Evolutionary conservation across 1,140 invertebrate species (phyloP), one percentile per base, ranked within the genome.

Genomic region (Hypothenemus hampei): DNA sequence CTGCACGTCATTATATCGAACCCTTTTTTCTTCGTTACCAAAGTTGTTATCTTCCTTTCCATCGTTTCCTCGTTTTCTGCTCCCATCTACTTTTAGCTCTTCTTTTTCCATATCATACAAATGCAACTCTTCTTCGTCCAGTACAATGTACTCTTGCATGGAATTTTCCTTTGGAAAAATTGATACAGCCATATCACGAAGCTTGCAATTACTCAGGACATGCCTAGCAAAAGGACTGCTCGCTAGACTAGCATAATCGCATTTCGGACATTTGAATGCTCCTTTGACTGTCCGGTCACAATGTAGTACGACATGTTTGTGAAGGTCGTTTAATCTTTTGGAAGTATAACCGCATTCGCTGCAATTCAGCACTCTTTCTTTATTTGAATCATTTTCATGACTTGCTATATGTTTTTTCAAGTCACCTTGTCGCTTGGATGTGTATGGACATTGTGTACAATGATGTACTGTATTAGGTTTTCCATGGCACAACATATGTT

Each of bases 311-410:
- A 59, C 57, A 36, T 62, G 60, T 31, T 58, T 62, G 26, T 58
- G 52, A 11, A 62, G 41, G 37, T 58, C 56, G 37, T 62, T 62
- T 19, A 46, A 39, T 21, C 56, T 59, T 21, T 54, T 62, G 7
- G 57, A 57, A n/a, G 44, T 45, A 22, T 59, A 62, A 18, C 48
- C 53, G 33, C 60, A 62, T 31, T 62, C 57, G 6, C 48, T 59
- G 24, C 60, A 62, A 19, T 57, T 55, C 11, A 15, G 59, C 22
- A 44, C 18, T 16, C 8, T 20, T n/a, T n/a, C n/a, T n/a, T 46
- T 24, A 11, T 43, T 43, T 3, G 22, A 4, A 11, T 13, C 6
- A 23, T 15, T 22, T 2, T 37, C 35, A 19, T 51, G 55, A 16
- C 26, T 36, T 37, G 31, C 11, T 7, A 45, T 5, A 45, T 57